Evolutionary conservation across 2,113 vertebrate species (phyloP).

Genomic region (Fulica atra): DNA sequence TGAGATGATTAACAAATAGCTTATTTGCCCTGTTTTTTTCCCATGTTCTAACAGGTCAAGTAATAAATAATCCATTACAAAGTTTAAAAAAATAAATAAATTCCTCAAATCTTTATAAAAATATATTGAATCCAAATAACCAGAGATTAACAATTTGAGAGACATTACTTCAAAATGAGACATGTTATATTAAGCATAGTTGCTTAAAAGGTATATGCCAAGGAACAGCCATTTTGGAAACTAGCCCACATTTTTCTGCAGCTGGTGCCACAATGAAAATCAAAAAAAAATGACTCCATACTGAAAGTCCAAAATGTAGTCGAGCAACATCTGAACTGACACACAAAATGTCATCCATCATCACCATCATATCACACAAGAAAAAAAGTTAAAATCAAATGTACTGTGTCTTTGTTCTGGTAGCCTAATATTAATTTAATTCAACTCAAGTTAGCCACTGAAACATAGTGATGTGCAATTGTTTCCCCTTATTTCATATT

Average conservation of each 20-base stretch:
- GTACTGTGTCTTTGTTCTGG: not conserved
- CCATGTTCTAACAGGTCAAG: not conserved
- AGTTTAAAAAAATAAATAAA: not conserved
- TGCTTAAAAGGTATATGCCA: not conserved
- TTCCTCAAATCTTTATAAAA: not conserved
- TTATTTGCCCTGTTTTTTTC: not conserved
- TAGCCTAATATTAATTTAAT: not conserved
- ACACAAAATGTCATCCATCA: not conserved
- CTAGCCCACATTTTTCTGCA: not conserved
- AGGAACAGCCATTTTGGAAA: not conserved
- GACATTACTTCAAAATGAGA: not conserved
- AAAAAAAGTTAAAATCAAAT: not conserved
- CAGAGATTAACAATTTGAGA: not conserved
- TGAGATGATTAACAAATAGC: conserved; percentile 51
- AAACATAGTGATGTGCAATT: not conserved
- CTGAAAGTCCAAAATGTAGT: not conserved
- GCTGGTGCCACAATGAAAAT: not conserved
- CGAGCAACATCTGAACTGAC: not conserved
- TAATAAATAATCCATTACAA: conserved; percentile 10
- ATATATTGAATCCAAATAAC: not conserved
- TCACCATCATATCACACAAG: not conserved
- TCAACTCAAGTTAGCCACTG: not conserved
- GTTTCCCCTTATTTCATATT: not conserved
- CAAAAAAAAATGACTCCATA: not conserved
- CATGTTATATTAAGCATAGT: not conserved